These are phyloP conservation scores for Allygus modestus DNA, from an alignment of 2,888 invertebrate genomes.

Conservation along the genomic window DNA sequence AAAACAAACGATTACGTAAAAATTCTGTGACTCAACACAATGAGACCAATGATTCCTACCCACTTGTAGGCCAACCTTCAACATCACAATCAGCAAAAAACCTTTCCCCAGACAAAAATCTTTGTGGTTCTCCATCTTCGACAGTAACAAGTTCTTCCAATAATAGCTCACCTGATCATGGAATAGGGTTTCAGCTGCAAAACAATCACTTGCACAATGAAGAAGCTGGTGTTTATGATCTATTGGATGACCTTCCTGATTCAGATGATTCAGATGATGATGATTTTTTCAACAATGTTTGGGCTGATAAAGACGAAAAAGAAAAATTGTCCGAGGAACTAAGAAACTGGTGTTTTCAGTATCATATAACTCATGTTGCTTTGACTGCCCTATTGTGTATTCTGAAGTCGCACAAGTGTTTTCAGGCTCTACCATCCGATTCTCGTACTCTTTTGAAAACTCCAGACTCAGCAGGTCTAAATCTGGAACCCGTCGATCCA, in stretches of 20 bases:
- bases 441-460: slow-evolving; percentile 20
- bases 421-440: slow-evolving; percentile 5
- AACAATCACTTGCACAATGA: no score
- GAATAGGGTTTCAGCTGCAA: no score
- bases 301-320: neutral
- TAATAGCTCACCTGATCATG: neutral
- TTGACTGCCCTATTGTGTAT: slow-evolving; percentile 15
- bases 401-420: slow-evolving; percentile 26
- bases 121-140: no score
- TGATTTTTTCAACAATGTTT: neutral
- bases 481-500: neutral
- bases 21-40: neutral
- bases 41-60: neutral
- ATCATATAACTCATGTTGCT: slow-evolving; percentile 19
- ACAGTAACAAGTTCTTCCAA: neutral
- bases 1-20: neutral
- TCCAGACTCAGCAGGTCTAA: neutral
- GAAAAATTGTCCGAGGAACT: neutral
- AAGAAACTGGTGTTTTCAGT: slow-evolving; percentile 9
- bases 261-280: neutral
- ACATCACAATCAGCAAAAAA: neutral
- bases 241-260: no score
- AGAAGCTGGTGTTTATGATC: no score
- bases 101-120: neutral
- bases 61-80: neutral